Conservation (phyloP, 2,888 invertebrate genomes). For the Sphaerophoria taeniata region DNA sequence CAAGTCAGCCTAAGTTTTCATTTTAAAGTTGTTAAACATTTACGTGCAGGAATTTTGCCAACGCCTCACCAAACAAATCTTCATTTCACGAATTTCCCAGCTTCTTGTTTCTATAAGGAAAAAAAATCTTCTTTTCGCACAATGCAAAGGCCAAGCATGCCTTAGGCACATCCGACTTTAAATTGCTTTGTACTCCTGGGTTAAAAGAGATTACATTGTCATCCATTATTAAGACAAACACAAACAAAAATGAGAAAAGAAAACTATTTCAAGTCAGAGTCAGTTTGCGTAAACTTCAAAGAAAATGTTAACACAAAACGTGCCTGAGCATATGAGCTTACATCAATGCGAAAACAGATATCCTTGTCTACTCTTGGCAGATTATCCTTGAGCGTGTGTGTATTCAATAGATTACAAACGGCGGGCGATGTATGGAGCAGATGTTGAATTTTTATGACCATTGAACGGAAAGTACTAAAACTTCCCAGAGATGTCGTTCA, state of each 20-base stretch:
- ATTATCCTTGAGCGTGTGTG: conserved; percentile 26
- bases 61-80: too few relatives aligned
- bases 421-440: conserved; percentile 31
- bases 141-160: not conserved
- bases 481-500: conserved; percentile 41
- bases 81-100: too few relatives aligned
- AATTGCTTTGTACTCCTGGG: conserved; percentile 15
- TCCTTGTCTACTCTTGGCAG: conserved; percentile 12
- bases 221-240: conserved; percentile 28
- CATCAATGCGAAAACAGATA: conserved; percentile 1
- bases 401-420: conserved; percentile 19
- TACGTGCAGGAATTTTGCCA: too few relatives aligned
- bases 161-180: conserved; percentile 4
- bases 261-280: conserved; percentile 22
- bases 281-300: conserved; percentile 40
- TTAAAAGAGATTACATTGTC: conserved; percentile 27
- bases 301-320: conserved; percentile 33
- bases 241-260: not conserved
- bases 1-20: too few relatives aligned
- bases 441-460: conserved; percentile 37
- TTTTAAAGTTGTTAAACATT: too few relatives aligned
- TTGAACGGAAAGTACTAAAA: conserved; percentile 56
- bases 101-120: not conserved
- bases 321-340: conserved; percentile 29
- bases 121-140: not conserved